Evolutionary conservation across 2,113 vertebrate species (phyloP).

Genomic region (Pangasianodon hypophthalmus): DNA sequence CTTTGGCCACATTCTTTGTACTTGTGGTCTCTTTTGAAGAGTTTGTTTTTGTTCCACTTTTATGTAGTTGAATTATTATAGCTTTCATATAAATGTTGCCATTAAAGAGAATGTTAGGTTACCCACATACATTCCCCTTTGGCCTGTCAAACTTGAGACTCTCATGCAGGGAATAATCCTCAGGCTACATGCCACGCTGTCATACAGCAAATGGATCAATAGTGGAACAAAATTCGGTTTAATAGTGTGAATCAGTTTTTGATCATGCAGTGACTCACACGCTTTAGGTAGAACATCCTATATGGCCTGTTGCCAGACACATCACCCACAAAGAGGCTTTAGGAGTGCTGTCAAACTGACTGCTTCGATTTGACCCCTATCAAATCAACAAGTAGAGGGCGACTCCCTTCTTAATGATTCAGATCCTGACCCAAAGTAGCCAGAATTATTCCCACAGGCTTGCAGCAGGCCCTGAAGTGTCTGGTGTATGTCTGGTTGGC

Average conservation of each 20-base stretch:
- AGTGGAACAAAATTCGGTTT: conserved; percentile 31
- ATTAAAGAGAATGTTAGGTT: conserved; percentile 56
- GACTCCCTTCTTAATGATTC: conserved; percentile 33
- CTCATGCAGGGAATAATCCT: conserved; percentile 58
- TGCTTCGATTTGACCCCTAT: conserved; percentile 18
- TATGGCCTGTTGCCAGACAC: conserved; percentile 18
- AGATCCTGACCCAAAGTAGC: conserved; percentile 40
- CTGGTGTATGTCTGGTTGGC: conserved; percentile 43
- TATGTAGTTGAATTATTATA: conserved; percentile 52
- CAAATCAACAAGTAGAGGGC: conserved; percentile 25
- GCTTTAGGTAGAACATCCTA: conserved; percentile 20
- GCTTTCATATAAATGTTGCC: conserved; percentile 59
- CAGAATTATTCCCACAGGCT: conserved; percentile 33
- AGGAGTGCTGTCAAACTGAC: not conserved
- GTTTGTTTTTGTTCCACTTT: conserved; percentile 61
- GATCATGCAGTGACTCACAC: conserved; percentile 9
- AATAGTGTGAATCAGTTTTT: not conserved
- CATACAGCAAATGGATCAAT: conserved; percentile 61
- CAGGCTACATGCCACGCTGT: conserved; percentile 56
- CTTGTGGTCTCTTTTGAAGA: conserved; percentile 63
- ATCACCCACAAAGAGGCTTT: conserved; percentile 29
- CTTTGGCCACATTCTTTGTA: conserved; percentile 57
- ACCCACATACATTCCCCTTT: conserved; percentile 53
- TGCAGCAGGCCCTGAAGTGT: conserved; percentile 40
- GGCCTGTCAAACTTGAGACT: conserved; percentile 57